phyloP scores from a whole-genome alignment of 2,797 vertebrate species.

The Helarctos malayanus region DNA sequence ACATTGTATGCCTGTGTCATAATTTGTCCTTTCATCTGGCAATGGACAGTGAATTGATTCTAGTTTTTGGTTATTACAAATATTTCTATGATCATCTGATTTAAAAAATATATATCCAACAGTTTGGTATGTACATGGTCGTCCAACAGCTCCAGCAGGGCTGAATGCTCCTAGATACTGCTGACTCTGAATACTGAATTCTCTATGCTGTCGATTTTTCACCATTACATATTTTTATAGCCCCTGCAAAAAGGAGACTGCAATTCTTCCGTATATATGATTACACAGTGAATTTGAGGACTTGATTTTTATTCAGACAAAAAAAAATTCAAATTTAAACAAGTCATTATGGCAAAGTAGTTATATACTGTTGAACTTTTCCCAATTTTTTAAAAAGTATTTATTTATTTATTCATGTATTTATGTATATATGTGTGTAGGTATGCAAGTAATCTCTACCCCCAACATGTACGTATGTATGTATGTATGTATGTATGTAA shows the following conservation, averaged over 20 bases:
- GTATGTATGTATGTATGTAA: too few relatives aligned
- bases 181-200: neutral
- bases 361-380: neutral
- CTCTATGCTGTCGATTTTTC: neutral
- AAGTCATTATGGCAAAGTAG: neutral
- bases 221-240: neutral
- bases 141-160: neutral
- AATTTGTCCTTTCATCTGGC: neutral
- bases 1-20: neutral
- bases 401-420: neutral
- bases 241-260: neutral
- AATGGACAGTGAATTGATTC: neutral
- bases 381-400: neutral
- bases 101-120: neutral
- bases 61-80: neutral
- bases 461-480: neutral
- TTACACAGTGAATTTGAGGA: neutral
- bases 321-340: conserved; percentile 33
- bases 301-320: neutral
- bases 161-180: neutral
- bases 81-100: neutral
- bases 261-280: neutral
- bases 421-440: too few relatives aligned
- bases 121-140: too few relatives aligned
- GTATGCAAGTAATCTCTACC: neutral